Conservation (phyloP, 2,113 vertebrate species). For the Sphaerodactylus townsendi region DNA sequence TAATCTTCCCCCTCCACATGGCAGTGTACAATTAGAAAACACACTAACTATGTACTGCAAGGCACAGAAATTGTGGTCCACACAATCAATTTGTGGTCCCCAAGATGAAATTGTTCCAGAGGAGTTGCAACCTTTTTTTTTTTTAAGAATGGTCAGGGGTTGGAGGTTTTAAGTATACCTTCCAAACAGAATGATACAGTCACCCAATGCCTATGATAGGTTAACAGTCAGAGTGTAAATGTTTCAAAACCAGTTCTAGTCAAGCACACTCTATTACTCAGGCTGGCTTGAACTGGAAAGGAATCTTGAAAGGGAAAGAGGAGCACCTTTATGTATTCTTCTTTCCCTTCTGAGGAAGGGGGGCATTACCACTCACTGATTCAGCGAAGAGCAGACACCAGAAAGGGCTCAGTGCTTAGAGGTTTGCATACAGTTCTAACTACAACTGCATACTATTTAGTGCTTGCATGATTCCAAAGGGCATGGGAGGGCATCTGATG, state of each 20-base stretch:
- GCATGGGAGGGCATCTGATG: not conserved
- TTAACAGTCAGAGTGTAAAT: not conserved
- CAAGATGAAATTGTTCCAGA: not conserved
- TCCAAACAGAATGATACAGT: not conserved
- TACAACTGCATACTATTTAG: not conserved
- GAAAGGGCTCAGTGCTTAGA: not conserved
- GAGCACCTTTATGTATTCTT: not conserved
- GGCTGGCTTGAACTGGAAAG: conserved; percentile 12
- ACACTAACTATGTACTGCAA: not conserved
- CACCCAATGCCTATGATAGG: not conserved
- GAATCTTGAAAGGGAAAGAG: not conserved
- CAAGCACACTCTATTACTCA: not conserved
- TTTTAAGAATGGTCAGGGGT: not conserved
- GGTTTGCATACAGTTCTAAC: not conserved
- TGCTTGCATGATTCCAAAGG: not conserved
- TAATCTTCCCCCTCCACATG: not conserved
- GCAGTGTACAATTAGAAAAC: not conserved
- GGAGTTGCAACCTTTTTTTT: not conserved
- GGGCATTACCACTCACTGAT: not conserved
- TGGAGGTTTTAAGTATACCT: not conserved
- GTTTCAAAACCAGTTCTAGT: rapidly evolving
- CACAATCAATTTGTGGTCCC: not conserved
- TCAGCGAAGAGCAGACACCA: not conserved
- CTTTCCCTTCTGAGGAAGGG: not conserved
- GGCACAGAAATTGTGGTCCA: not conserved